phyloP scores from a whole-genome alignment of 1,140 invertebrate species.

The Eupristina koningsbergeri region DNA sequence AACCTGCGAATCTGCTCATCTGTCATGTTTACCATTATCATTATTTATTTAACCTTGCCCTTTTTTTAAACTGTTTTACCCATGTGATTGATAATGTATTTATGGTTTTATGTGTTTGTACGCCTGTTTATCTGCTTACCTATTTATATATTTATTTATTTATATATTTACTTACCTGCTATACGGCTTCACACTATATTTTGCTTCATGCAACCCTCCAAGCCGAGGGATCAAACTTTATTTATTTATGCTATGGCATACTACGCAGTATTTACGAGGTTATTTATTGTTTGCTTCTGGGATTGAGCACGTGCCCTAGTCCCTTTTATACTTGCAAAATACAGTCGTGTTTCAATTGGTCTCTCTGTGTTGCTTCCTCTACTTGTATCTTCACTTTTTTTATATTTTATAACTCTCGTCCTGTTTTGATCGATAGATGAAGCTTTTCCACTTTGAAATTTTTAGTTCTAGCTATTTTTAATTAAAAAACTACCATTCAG shows the following conservation, averaged over 20 bases:
- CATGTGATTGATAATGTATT: neutral
- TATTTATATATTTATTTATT: constrained; percentile 11
- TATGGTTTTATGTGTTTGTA: neutral
- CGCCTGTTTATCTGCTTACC: neutral
- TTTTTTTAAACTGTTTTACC: neutral
- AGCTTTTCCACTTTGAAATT: neutral
- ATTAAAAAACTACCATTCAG: too few species aligned
- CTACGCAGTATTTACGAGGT: neutral
- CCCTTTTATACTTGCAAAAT: constrained; percentile 28
- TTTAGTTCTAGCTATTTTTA: neutral
- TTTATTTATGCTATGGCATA: constrained; percentile 22
- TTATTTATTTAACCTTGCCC: neutral
- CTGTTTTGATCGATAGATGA: neutral
- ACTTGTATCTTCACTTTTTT: neutral
- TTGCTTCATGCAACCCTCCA: neutral
- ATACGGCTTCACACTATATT: neutral
- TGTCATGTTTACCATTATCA: too few species aligned
- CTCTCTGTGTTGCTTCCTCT: neutral
- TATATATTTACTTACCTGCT: neutral
- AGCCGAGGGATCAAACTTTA: constrained; percentile 7
- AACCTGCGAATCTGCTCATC: too few species aligned
- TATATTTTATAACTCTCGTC: neutral
- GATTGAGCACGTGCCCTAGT: constrained; percentile 10
- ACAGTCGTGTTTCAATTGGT: neutral
- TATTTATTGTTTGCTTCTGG: constrained; percentile 27